Conservation (phyloP, 2,113 vertebrate genomes). For the Hyla sarda region DNA sequence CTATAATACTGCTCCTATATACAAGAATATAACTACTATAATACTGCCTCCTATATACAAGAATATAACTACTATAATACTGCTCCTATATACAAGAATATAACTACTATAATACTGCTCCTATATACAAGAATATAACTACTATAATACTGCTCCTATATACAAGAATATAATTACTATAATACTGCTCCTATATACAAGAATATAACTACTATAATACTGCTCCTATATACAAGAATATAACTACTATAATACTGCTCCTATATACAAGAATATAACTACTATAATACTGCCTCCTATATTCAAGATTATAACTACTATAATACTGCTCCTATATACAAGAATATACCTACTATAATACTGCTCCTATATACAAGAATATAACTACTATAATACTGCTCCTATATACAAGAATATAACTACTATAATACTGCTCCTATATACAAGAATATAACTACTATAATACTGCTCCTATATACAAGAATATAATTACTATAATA, state of each 20-base stretch:
- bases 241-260: conserved; percentile 5
- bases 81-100: conserved; percentile 1
- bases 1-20: neutral
- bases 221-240: neutral
- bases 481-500: too few species aligned
- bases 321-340: neutral
- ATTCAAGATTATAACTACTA: conserved; percentile 3
- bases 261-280: neutral
- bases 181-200: neutral
- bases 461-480: neutral
- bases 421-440: too few species aligned
- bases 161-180: too few species aligned
- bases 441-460: neutral
- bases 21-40: too few species aligned
- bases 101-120: neutral
- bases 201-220: conserved; percentile 5
- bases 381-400: too few species aligned
- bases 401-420: too few species aligned
- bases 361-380: too few species aligned
- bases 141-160: too few species aligned
- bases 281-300: neutral
- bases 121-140: too few species aligned
- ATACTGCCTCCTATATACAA: too few species aligned
- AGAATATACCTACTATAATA: neutral
- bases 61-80: too few species aligned